A percentile compares a stretch with the other conserved stretches of the same genome.
Conservation (phyloP, 1,140 invertebrate species). For the Riptortus pedestris region DNA sequence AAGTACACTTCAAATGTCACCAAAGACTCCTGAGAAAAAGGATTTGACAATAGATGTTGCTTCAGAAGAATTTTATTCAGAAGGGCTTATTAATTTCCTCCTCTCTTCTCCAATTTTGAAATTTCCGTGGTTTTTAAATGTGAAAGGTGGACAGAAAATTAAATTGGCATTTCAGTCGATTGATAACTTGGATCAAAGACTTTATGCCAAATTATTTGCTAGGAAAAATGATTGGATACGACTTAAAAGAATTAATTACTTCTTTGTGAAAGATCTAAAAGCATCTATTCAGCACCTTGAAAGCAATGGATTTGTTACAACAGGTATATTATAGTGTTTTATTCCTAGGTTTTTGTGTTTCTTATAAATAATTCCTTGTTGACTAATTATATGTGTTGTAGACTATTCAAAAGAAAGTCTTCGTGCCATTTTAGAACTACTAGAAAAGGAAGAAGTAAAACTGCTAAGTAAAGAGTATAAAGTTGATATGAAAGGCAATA, state of each 20-base stretch:
- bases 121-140: background rate
- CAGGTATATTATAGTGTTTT: background rate
- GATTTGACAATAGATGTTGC: background rate
- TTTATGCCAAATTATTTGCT: slow-evolving; percentile 3
- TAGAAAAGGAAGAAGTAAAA: slow-evolving; percentile 2
- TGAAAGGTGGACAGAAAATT: background rate
- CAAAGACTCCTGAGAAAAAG: background rate
- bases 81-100: background rate
- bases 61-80: background rate
- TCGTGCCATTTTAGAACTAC: background rate
- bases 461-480: background rate
- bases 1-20: too few relatives aligned
- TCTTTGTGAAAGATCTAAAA: slow-evolving; percentile 2
- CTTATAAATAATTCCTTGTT: background rate
- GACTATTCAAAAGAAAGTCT: background rate
- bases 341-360: background rate
- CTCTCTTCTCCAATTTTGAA: background rate
- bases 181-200: background rate
- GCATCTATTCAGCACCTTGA: background rate
- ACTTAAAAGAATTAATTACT: slow-evolving; percentile 4
- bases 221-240: background rate
- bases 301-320: background rate
- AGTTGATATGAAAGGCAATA: slow-evolving; percentile 7
- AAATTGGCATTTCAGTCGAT: background rate
- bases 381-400: background rate